A percentile compares a stretch with the other conserved stretches of the same genome.
Evolutionary conservation across 2,113 vertebrate species (phyloP).

Genomic region (Leucoraja erinaceus): DNA sequence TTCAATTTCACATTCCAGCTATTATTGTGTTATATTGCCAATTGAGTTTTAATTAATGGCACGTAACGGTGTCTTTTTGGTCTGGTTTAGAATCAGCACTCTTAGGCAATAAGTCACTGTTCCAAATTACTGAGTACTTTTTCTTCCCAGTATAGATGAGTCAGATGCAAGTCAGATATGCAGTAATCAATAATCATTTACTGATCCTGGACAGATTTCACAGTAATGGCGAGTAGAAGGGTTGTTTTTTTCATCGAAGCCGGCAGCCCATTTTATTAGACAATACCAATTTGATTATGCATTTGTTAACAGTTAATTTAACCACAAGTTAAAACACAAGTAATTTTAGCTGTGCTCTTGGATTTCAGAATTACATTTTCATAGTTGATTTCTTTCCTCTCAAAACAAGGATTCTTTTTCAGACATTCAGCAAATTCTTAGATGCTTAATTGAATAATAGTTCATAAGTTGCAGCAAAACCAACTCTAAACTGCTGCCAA

Average conservation of each 20-base stretch:
- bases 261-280: background rate
- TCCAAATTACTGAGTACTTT: background rate
- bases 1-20: background rate
- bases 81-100: background rate
- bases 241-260: background rate
- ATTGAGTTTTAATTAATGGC: background rate
- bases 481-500: background rate
- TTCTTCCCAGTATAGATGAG: background rate
- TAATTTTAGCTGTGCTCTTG: background rate
- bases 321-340: background rate
- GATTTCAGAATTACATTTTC: background rate
- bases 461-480: background rate
- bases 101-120: background rate
- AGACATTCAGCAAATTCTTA: background rate
- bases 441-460: background rate
- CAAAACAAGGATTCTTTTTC: background rate
- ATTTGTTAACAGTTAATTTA: background rate
- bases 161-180: background rate
- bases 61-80: background rate
- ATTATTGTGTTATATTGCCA: background rate
- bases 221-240: too few species aligned
- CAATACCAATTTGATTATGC: background rate
- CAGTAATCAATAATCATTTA: background rate
- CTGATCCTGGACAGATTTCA: background rate
- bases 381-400: background rate